These are phyloP conservation scores for Typhlomys cinereus DNA, from an alignment of 2,113 vertebrate species.

Conservation along the genomic window DNA sequence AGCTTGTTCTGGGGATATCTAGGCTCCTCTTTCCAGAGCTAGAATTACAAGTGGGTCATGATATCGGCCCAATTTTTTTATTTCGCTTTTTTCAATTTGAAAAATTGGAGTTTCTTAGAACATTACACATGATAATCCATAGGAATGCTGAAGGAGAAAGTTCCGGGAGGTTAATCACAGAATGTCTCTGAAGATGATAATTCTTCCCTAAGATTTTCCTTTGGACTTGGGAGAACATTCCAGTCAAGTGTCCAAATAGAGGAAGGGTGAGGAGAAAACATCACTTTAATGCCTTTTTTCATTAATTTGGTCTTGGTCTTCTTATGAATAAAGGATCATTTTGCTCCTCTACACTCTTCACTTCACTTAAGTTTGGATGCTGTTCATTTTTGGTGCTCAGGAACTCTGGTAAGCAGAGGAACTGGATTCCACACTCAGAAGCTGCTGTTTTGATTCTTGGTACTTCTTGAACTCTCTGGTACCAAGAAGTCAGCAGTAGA, in stretches of 20 bases:
- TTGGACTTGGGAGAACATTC: conserved; percentile 92
- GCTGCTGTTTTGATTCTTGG: conserved; percentile 89
- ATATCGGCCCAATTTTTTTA: too few species aligned
- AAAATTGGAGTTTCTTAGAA: too few species aligned
- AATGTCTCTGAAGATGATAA: too few species aligned
- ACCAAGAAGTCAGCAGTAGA: conserved; percentile 92
- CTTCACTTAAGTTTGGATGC: neutral
- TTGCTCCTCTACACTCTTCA: conserved; percentile 75
- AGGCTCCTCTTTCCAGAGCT: too few species aligned
- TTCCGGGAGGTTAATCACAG: too few species aligned
- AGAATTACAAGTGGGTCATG: too few species aligned
- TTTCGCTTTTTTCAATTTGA: too few species aligned
- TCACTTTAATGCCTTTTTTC: conserved; percentile 92
- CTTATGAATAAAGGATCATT: conserved; percentile 89
- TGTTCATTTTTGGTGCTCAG: neutral
- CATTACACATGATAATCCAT: too few species aligned
- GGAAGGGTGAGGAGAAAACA: conserved; percentile 92
- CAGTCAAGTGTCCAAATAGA: conserved; percentile 92
- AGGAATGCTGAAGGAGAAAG: too few species aligned
- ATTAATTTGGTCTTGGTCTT: conserved; percentile 95
- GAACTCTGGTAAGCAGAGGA: conserved; percentile 81
- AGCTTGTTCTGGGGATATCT: too few species aligned
- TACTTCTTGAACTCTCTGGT: conserved; percentile 91
- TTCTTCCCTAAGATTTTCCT: too few species aligned
- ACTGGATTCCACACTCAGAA: conserved; percentile 87